These are phyloP conservation scores for Gasterosteus aculeatus DNA, from an alignment of 2,113 vertebrate species.

Conservation along the genomic window DNA sequence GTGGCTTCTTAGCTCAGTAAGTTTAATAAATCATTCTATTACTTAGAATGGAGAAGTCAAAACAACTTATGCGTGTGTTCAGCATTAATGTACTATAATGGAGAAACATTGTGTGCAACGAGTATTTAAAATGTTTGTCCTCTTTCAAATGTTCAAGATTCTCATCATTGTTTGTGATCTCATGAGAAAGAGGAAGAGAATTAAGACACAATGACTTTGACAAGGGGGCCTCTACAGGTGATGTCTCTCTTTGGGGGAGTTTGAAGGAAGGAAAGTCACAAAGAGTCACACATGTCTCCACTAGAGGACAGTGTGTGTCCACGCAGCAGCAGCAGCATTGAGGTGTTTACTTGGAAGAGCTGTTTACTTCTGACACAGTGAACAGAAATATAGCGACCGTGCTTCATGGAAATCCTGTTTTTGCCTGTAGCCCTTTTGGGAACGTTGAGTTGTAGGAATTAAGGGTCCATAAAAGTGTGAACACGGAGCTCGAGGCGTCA, in stretches of 20 bases:
- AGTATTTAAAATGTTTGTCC: neutral
- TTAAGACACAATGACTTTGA: conserved; percentile 42
- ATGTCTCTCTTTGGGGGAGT: neutral
- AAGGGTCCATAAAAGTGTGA: neutral
- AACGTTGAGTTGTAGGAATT: neutral
- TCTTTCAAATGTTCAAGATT: neutral
- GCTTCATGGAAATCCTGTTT: neutral
- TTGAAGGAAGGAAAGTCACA: neutral
- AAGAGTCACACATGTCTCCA: conserved; percentile 25
- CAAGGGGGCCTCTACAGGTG: conserved; percentile 57
- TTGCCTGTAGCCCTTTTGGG: neutral
- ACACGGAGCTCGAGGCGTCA: neutral
- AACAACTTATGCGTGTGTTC: neutral
- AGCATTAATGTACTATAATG: conserved; percentile 17
- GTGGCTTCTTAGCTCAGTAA: conserved; percentile 56
- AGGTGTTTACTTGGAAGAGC: neutral
- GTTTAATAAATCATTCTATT: conserved; percentile 49
- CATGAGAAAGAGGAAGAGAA: neutral
- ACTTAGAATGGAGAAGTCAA: conserved; percentile 9
- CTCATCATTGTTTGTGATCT: neutral
- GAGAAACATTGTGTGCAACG: conserved; percentile 14
- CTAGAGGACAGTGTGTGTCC: conserved; percentile 59
- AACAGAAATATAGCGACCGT: neutral
- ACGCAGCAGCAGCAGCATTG: neutral
- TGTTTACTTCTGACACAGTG: neutral